Evolutionary conservation across 1,140 invertebrate genomes (phyloP).

Genomic region (Oreohelix idahoensis): DNA sequence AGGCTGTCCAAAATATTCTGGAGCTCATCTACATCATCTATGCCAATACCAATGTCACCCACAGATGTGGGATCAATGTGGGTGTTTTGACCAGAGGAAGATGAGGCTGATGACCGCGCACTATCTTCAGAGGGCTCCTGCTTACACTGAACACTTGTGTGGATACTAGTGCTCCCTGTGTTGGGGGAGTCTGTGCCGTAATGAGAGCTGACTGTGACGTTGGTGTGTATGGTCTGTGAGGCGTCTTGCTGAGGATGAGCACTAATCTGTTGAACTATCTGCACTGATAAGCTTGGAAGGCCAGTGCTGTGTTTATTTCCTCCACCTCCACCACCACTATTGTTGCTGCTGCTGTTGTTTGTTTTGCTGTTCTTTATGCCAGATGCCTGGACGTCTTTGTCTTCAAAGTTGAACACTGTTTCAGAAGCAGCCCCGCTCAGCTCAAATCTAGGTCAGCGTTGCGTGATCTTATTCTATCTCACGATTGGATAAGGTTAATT

Average conservation of each 20-base stretch:
- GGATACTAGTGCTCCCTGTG: slow-evolving; percentile 53
- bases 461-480: too few species aligned
- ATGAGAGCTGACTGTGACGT: slow-evolving; percentile 89
- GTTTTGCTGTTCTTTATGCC: slow-evolving; percentile 42
- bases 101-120: not conserved
- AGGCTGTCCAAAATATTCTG: slow-evolving; percentile 79
- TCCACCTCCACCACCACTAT: slow-evolving; percentile 36
- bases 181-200: slow-evolving; percentile 24
- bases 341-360: slow-evolving; percentile 49
- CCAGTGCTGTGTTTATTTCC: slow-evolving; percentile 46
- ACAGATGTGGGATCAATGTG: slow-evolving; percentile 72
- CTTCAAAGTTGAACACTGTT: slow-evolving; percentile 58
- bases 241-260: slow-evolving; percentile 84
- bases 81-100: slow-evolving; percentile 74
- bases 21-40: slow-evolving; percentile 42
- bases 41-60: slow-evolving; percentile 74
- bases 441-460: too few species aligned
- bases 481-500: too few species aligned
- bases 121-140: slow-evolving; percentile 82
- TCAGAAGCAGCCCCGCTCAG: too few species aligned
- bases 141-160: slow-evolving; percentile 82
- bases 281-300: slow-evolving; percentile 85
- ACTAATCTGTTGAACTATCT: slow-evolving; percentile 91
- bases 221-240: slow-evolving; percentile 91
- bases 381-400: slow-evolving; percentile 46